Evolutionary conservation across 2,888 invertebrate species (phyloP).

Genomic region (Oscheius myriophilus): DNA sequence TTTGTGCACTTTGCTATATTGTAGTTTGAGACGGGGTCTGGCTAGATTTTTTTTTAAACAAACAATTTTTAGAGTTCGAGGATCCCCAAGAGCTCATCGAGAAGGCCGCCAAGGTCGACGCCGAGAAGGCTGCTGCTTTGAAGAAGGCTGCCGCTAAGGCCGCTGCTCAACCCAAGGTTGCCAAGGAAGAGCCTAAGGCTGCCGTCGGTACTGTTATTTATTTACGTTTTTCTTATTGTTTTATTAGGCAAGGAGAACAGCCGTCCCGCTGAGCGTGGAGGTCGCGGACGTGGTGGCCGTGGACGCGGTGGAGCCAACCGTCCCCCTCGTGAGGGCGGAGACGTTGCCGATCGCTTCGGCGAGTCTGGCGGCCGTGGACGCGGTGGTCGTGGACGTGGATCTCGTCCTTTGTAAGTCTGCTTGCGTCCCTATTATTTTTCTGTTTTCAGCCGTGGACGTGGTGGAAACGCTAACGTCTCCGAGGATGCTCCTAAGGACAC

Average conservation of each 20-base stretch:
- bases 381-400: slow-evolving; percentile 47
- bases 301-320: slow-evolving; percentile 52
- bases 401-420: slow-evolving; percentile 18
- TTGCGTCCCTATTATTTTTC: neutral
- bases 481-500: slow-evolving; percentile 30
- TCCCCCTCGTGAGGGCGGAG: slow-evolving; percentile 36
- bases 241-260: slow-evolving; percentile 34
- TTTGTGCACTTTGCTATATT: neutral
- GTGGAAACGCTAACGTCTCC: slow-evolving; percentile 31
- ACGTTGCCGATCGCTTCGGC: slow-evolving; percentile 38
- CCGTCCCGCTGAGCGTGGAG: slow-evolving; percentile 35
- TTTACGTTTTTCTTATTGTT: neutral
- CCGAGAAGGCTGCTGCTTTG: slow-evolving; percentile 49
- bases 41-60: neutral
- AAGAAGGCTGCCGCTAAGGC: slow-evolving; percentile 29
- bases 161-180: slow-evolving; percentile 15
- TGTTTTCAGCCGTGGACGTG: slow-evolving; percentile 52
- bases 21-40: neutral
- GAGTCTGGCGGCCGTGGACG: slow-evolving; percentile 46
- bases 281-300: slow-evolving; percentile 58
- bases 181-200: slow-evolving; percentile 21
- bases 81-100: slow-evolving; percentile 61
- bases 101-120: slow-evolving; percentile 56
- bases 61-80: slow-evolving; percentile 51
- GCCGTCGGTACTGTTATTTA: neutral